phyloP scores from a whole-genome alignment of 1,140 invertebrate species.

The Drosophila leontia region DNA sequence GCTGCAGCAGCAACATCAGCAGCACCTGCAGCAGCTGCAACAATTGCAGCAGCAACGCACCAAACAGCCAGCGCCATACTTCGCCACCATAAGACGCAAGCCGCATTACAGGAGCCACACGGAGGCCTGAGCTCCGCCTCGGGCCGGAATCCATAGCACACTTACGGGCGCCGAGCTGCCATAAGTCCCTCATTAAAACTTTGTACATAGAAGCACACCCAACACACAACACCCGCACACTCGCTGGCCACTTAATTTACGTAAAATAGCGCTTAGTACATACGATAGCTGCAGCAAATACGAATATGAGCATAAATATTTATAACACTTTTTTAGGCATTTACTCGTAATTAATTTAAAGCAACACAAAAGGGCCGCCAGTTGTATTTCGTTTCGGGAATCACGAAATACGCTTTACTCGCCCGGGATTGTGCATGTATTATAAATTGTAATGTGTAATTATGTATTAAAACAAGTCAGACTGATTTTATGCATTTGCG shows the following conservation, averaged over 20 bases:
- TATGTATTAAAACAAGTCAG: conserved; percentile 71
- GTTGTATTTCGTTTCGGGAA: conserved; percentile 20
- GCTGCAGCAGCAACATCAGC: conserved; percentile 21
- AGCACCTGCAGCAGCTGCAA: conserved; percentile 21
- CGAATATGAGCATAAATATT: conserved; percentile 32
- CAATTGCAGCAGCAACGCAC: conserved; percentile 41
- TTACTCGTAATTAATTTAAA: conserved; percentile 55
- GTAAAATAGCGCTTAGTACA: conserved; percentile 35
- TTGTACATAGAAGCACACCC: conserved; percentile 31
- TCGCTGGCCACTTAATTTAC: conserved; percentile 28
- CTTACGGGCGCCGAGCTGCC: conserved; percentile 17
- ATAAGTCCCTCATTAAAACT: conserved; percentile 17
- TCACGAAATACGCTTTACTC: conserved; percentile 31
- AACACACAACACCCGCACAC: conserved; percentile 9
- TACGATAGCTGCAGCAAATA: conserved; percentile 15
- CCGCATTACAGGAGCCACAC: conserved; percentile 63
- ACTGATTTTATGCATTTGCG: conserved; percentile 77
- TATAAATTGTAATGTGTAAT: conserved; percentile 48
- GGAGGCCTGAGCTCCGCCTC: conserved; percentile 38
- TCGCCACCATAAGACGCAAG: conserved; percentile 73
- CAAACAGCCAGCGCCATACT: conserved; percentile 53
- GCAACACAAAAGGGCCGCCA: conserved; percentile 6
- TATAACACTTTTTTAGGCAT: conserved; percentile 47
- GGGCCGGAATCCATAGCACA: conserved; percentile 6
- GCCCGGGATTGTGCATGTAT: conserved; percentile 31